Evolutionary conservation across 2,797 vertebrate species (phyloP), one percentile per base, ranked within the genome.

Genomic region (Chelidonichthys spinosus): DNA sequence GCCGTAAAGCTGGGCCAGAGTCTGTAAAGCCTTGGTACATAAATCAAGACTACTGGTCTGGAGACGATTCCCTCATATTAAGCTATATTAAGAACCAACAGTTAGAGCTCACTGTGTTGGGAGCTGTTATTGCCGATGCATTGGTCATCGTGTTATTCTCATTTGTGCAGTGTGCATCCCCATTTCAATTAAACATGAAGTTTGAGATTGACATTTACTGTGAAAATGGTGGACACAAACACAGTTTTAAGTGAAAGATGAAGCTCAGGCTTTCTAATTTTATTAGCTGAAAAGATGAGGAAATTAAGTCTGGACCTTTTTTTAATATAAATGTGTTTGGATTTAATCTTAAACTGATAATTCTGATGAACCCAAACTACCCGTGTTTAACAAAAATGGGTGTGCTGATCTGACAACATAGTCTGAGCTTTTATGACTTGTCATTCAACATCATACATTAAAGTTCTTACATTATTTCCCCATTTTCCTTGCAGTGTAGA

Each of bases 1-100:
- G 50, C 49, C n/a, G 7, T 32, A 59, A 40, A 62, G 52, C 66
- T 49, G 11, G 37, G 18, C 6, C 3, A 7, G 35, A 58, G 35
- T 72, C 63, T 73, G 39, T 49, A 64, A 74, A 49, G 54, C 25
- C 44, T 53, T 8, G 32, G 37, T 63, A 5, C 44, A 49, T 64
- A 64, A 62, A 69, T 75, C 11, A 59, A 49, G 36, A 39, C 36
- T 11, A 25, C 46, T 37, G 63, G 44, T 68, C 47, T 52, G 17
- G 55, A 82, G 78, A 40, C 36, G 50, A 58, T 17, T 8, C 52
- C 63, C 7, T 49, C 71, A 55, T 50, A 74, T 69, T 60, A 46
- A 50, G 46, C 40, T 69, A 66, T 18, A 46, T 79, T 55, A 67
- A 56, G 63, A 68, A 17, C 55, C 61, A 55, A 60, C 7, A 56